Base-by-base conservation (phyloP, 1,140 invertebrate genomes). In the Pseudomyrmex concolor region DNA sequence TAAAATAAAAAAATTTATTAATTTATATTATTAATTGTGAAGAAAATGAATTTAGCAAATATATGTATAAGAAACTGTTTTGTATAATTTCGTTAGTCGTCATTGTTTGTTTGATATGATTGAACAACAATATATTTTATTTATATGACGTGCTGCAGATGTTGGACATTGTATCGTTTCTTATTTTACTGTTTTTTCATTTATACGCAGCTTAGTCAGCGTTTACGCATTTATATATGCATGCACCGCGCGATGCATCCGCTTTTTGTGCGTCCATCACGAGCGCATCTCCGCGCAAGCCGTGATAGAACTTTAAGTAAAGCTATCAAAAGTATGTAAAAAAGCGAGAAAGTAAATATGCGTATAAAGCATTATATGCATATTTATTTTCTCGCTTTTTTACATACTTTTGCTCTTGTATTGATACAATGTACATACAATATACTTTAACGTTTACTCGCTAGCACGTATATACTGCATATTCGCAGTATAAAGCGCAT, bases 351-450 rank as follows among this genome's bases (percentile, higher is more conserved):
- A n/a, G n/a, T n/a, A n/a, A n/a, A n/a, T n/a, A n/a, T n/a, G n/a
- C n/a, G n/a, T n/a, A 13, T 51, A 22, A 43, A 78, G 64, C 74
- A 70, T 67, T 78, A 78, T 51, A 68, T 15, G 43, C 10, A 15
- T 78, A 73, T 62, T n/a, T 19, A 13, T 73, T 68, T 50, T 13
- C 62, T 77, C 34, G 51, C 19, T 70, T 68, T 77, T 60, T 76
- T 66, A 64, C 4, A 13, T 9, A 10, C 60, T 9, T 51, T 51
- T 64, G 22, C 48, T 55, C 55, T 57, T 19, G 63, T 55, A 51
- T n/a, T 68, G 63, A 34, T 67, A 77, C 25, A 25, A 25, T 25
- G 25, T 25, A 22, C 25, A 25, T 25, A 25, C 25, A 25, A 25
- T 25, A 54, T 57, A 22, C 43, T 78, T 78, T 57, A 68, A 50